Conservation (phyloP, 2,113 vertebrate genomes). For the Orthonyx spaldingii region DNA sequence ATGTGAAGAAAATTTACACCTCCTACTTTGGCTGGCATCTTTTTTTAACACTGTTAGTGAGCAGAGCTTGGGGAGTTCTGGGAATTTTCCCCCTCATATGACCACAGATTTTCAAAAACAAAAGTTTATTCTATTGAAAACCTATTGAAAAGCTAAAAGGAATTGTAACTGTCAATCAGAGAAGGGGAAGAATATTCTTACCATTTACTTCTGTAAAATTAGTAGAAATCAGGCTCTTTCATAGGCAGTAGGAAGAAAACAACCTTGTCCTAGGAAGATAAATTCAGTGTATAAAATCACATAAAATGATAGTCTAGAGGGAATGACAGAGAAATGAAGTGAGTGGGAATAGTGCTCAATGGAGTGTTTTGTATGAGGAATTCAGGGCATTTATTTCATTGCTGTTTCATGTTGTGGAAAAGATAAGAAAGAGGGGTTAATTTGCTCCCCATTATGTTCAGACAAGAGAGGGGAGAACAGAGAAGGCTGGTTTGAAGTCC, state of each 20-base stretch:
- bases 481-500: background rate
- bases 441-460: background rate
- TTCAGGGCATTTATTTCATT: constrained; percentile 7
- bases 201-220: constrained; percentile 9
- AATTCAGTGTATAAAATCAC: background rate
- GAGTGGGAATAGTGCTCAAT: background rate
- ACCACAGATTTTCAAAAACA: constrained; percentile 33
- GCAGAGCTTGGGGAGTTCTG: constrained; percentile 17
- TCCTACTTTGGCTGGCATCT: constrained; percentile 54
- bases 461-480: background rate
- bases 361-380: constrained; percentile 8
- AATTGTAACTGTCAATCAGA: background rate
- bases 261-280: background rate
- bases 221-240: background rate
- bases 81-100: constrained; percentile 25
- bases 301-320: background rate
- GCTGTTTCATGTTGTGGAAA: background rate
- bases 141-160: background rate
- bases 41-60: constrained; percentile 45
- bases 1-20: constrained; percentile 45
- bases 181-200: background rate
- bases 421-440: background rate
- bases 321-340: constrained; percentile 7
- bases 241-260: constrained; percentile 8
- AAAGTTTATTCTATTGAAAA: background rate